Percentiles rank a stretch among this genome's conserved stretches.
Evolutionary conservation across 2,888 invertebrate species (phyloP).

Genomic region (Dorcus hopei): DNA sequence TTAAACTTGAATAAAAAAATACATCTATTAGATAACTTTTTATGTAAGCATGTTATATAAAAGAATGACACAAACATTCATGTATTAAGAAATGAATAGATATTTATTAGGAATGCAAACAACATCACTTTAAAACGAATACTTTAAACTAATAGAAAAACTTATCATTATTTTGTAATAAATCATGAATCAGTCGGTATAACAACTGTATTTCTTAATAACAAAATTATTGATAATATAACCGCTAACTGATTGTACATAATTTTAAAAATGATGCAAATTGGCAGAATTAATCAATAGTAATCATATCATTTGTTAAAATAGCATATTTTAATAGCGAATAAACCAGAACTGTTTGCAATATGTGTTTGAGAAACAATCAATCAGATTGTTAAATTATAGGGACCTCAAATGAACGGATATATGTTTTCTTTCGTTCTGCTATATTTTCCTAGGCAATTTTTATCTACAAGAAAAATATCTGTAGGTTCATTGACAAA

Average conservation of each 20-base stretch:
- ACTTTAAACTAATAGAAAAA: too few relatives aligned
- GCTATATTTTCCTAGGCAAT: slow-evolving; percentile 5
- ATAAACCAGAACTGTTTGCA: not conserved
- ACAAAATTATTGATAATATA: too few relatives aligned
- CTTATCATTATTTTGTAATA: too few relatives aligned
- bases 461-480: slow-evolving; percentile 1
- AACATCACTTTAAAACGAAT: too few relatives aligned
- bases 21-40: too few relatives aligned
- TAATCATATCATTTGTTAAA: slow-evolving; percentile 6
- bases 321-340: not conserved
- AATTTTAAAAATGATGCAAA: not conserved
- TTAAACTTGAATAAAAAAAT: not conserved
- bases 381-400: slow-evolving; percentile 7
- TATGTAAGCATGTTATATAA: too few relatives aligned
- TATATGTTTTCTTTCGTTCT: not conserved
- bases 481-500: slow-evolving; percentile 20
- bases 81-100: too few relatives aligned
- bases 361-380: slow-evolving; percentile 1
- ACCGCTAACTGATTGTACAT: not conserved
- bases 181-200: too few relatives aligned
- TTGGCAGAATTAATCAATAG: slow-evolving; percentile 2
- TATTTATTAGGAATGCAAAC: too few relatives aligned
- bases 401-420: slow-evolving; percentile 15
- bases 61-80: too few relatives aligned
- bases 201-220: too few relatives aligned